Evolutionary conservation across 2,888 invertebrate species (phyloP).

Genomic region (Pomacea canaliculata): DNA sequence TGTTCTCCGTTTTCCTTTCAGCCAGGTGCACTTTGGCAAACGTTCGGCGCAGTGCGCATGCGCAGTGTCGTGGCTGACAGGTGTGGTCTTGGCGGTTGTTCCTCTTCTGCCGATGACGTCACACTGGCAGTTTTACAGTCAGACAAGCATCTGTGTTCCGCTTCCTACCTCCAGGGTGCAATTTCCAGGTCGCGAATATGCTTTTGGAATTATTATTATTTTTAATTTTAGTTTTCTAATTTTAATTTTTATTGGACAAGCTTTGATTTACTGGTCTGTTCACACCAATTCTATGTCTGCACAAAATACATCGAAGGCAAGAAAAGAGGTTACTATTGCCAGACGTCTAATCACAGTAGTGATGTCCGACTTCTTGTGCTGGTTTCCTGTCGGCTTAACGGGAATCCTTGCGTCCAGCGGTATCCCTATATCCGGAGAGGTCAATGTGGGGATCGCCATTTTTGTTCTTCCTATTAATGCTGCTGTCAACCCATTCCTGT

Average conservation of each 20-base stretch:
- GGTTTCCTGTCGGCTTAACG: not conserved
- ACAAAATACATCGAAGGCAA: not conserved
- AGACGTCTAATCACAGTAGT: not conserved
- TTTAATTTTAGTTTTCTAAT: not conserved
- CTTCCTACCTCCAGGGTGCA: not conserved
- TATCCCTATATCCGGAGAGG: no score
- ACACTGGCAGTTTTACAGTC: not conserved
- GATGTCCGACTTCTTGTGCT: not conserved
- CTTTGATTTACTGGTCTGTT: not conserved
- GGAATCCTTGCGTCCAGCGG: not conserved
- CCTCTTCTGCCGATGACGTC: not conserved
- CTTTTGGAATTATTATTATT: not conserved
- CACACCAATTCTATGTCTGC: not conserved
- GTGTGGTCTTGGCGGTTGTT: no score
- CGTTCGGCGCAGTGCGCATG: not conserved
- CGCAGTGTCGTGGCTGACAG: no score
- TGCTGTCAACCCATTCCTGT: no score
- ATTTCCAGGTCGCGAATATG: not conserved
- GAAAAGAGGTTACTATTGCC: not conserved
- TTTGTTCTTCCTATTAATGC: no score
- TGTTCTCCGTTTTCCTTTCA: not conserved
- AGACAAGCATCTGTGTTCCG: not conserved
- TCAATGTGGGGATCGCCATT: no score
- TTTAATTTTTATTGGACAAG: not conserved
- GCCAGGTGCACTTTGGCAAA: no score